A percentile compares a stretch with the other conserved stretches of the same genome.
These are phyloP conservation scores for Anorthoa munda DNA, from an alignment of 2,888 invertebrate genomes.

Conservation along the genomic window DNA sequence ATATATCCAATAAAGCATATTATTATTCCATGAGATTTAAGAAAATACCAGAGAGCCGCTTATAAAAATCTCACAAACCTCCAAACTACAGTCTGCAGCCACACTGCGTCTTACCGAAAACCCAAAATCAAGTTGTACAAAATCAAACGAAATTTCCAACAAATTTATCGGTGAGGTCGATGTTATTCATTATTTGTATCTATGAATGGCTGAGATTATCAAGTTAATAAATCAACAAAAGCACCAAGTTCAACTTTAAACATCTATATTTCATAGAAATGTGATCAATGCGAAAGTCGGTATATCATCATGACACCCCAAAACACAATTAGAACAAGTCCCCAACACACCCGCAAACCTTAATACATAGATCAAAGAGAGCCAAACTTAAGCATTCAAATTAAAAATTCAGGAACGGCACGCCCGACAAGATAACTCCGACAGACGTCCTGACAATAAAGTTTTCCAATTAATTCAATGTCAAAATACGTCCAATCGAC, in stretches of 20 bases:
- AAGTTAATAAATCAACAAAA: constrained; percentile 4
- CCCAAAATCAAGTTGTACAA: constrained; percentile 17
- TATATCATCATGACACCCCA: constrained; percentile 6
- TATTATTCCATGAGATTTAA: not conserved
- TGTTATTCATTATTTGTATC: too few species aligned
- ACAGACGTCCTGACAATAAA: constrained; percentile 67
- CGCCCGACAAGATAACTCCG: constrained; percentile 63
- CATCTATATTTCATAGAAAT: constrained; percentile 24
- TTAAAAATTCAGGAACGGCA: constrained; percentile 65
- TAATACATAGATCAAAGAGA: constrained; percentile 57
- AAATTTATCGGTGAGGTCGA: constrained; percentile 43
- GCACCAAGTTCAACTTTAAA: constrained; percentile 1
- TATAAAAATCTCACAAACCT: not conserved
- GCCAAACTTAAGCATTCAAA: constrained; percentile 63
- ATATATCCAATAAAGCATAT: too few species aligned
- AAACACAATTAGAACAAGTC: constrained; percentile 44
- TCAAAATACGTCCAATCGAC: constrained; percentile 72
- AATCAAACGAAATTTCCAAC: constrained; percentile 44
- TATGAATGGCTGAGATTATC: not conserved
- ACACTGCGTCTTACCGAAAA: not conserved
- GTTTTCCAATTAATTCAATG: constrained; percentile 76
- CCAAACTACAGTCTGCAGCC: not conserved
- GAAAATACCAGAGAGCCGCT: not conserved
- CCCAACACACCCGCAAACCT: constrained; percentile 38
- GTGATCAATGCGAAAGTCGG: constrained; percentile 34